Conservation (phyloP, 2,888 invertebrate species). For the Crossocerus cetratus region DNA sequence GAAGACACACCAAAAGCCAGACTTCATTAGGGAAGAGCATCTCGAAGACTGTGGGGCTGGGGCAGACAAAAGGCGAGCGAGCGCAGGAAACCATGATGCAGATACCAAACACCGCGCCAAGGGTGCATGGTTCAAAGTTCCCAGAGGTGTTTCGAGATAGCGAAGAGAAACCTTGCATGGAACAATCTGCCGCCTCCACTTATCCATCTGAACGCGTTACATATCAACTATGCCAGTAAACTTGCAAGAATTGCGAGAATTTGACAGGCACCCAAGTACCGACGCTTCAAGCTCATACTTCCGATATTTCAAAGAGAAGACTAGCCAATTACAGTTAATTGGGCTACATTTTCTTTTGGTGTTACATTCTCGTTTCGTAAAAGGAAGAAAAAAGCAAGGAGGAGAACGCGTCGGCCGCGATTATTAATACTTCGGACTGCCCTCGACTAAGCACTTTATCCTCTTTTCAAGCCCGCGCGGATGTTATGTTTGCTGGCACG, state of each 20-base stretch:
- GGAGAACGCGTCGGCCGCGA: slow-evolving; percentile 21
- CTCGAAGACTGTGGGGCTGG: neutral
- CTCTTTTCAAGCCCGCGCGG: slow-evolving; percentile 36
- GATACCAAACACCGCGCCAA: too few relatives aligned
- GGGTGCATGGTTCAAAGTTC: too few relatives aligned
- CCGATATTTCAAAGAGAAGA: slow-evolving; percentile 6
- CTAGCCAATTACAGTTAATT: slow-evolving; percentile 31
- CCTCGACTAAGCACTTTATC: slow-evolving; percentile 40
- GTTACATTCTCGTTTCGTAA: slow-evolving; percentile 9
- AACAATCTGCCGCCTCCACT: too few relatives aligned
- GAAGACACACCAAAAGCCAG: slow-evolving; percentile 15
- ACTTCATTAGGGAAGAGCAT: slow-evolving; percentile 21
- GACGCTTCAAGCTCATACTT: slow-evolving; percentile 24
- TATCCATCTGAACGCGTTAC: too few relatives aligned
- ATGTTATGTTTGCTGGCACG: slow-evolving; percentile 38
- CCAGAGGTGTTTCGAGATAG: too few relatives aligned
- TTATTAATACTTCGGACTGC: slow-evolving; percentile 42
- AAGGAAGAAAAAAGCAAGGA: neutral
- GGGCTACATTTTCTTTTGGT: slow-evolving; percentile 11
- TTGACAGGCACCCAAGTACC: too few relatives aligned
- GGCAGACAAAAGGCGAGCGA: too few relatives aligned
- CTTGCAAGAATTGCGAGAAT: too few relatives aligned
- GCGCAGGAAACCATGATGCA: too few relatives aligned
- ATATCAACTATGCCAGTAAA: too few relatives aligned
- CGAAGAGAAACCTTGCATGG: too few relatives aligned